Base-by-base conservation (phyloP, 2,888 invertebrate genomes). In the Nemoura dubitans region DNA sequence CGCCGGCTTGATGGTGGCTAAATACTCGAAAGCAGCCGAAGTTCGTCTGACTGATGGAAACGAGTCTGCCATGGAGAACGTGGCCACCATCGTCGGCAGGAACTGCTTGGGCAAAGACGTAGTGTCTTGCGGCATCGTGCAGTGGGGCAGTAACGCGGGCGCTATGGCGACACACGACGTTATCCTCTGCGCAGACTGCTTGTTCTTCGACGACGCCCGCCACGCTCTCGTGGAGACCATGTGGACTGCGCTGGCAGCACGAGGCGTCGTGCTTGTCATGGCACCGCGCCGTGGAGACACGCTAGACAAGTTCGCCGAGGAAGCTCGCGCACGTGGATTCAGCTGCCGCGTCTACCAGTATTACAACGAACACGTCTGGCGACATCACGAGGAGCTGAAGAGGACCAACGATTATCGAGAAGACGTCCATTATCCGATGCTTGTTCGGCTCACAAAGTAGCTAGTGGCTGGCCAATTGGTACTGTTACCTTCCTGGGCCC, bases 31-130 rank as follows among this genome's bases (percentile, higher is more conserved):
- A 84, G 94, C 96, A 0, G 92, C 92, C 88, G 92, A 92, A 29
- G 95, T 97, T 3, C 93, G 94, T 88, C 92, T 97, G 59, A 96
- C 96, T 21, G 97, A 97, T 90, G 97, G 97, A 59, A 97, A 97
- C 91, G 93, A 93, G 89, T 93, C 94, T 78, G 95, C 96, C 87
- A 94, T 96, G 81, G 94, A 95, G 90, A 97, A 96, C 91, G 95
- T 96, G 1, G 91, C 93, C 88, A 92, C 93, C 89, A 95, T 95
- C 84, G 92, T 96, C 85, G 93, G 94, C 89, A 93, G 94, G 88
- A 96, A 96, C 91, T 92, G 93, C 89, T 92, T 95, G 89, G 89
- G 90, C 76, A 91, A 92, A 89, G 93, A 89, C 5, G 88, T 88
- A 86, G 89, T 89, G 7, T 87, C 89, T 21, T 90, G 89, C 83